Evolutionary conservation across 2,888 invertebrate genomes (phyloP).

Genomic region (Cyaniris semiargus): DNA sequence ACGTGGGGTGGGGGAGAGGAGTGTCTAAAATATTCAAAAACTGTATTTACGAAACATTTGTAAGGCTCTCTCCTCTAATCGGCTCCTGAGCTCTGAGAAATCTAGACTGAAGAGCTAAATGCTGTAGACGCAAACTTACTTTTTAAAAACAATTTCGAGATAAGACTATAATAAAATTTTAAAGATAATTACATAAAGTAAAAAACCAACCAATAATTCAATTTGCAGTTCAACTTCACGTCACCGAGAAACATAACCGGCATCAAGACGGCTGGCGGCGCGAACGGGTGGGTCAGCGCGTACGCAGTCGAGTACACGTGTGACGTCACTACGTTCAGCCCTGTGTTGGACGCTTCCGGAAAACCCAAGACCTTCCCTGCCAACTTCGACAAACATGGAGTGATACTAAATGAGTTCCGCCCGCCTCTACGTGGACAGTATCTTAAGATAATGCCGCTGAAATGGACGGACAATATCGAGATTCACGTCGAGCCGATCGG

Average conservation of each 20-base stretch:
- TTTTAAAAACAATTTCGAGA: too few species aligned
- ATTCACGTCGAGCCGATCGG: conserved; percentile 89
- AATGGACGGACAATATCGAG: conserved; percentile 87
- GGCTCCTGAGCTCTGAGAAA: too few species aligned
- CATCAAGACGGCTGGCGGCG: conserved; percentile 86
- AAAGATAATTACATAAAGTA: too few species aligned
- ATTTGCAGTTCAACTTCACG: conserved; percentile 85
- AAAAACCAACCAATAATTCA: too few species aligned
- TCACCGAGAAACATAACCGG: conserved; percentile 89
- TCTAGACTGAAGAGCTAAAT: too few species aligned
- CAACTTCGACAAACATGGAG: conserved; percentile 84
- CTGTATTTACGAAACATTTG: too few species aligned
- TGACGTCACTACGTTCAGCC: conserved; percentile 83
- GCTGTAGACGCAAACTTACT: too few species aligned
- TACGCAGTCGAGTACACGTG: conserved; percentile 88
- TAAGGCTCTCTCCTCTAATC: too few species aligned
- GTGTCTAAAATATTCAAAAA: too few species aligned
- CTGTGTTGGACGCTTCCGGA: conserved; percentile 75
- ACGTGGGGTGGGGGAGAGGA: too few species aligned
- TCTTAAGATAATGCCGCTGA: conserved; percentile 85
- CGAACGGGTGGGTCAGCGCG: conserved; percentile 86
- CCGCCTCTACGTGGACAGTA: conserved; percentile 86
- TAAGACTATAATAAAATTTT: too few species aligned
- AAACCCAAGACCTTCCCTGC: conserved; percentile 83
- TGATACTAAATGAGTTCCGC: conserved; percentile 84